Evolutionary conservation across 2,888 invertebrate genomes (phyloP).

Genomic region (Quadroppia sp.): DNA sequence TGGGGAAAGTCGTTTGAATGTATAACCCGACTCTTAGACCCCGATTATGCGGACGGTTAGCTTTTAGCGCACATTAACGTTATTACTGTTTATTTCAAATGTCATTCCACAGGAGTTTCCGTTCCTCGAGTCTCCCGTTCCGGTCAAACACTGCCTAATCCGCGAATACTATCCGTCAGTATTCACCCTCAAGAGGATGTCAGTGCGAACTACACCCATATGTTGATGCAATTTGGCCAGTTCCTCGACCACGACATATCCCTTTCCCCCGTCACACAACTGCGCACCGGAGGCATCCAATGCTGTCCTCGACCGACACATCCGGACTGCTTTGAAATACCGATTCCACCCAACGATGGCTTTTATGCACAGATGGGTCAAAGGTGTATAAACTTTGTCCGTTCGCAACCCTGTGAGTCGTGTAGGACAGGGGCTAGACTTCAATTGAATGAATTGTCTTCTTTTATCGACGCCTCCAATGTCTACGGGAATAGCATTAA

Average conservation of each 20-base stretch:
- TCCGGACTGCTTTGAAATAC: conserved; percentile 44
- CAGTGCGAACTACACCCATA: conserved; percentile 73
- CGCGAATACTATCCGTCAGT: conserved; percentile 75
- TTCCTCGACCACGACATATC: conserved; percentile 89
- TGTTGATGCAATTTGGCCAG: conserved; percentile 94
- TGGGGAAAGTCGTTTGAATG: conserved; percentile 45
- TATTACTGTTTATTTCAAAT: not conserved
- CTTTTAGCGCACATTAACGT: not conserved
- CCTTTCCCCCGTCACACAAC: conserved; percentile 65
- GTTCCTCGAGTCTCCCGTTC: conserved; percentile 44
- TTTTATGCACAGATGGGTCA: conserved; percentile 43
- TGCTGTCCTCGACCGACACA: conserved; percentile 41
- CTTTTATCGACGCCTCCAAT: conserved; percentile 44
- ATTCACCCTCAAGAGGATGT: conserved; percentile 61
- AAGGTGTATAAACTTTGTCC: conserved; percentile 46
- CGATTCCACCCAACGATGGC: conserved; percentile 39
- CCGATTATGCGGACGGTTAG: conserved; percentile 77
- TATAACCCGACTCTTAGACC: conserved; percentile 72
- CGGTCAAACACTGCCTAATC: conserved; percentile 74
- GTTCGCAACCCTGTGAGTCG: conserved; percentile 45
- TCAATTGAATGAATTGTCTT: conserved; percentile 41
- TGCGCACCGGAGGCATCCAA: conserved; percentile 34
- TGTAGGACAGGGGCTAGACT: conserved; percentile 42
- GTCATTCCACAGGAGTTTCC: conserved; percentile 49
- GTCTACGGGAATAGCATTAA: conserved; percentile 40